Conservation (phyloP, 2,888 invertebrate genomes). For the Lasioglossum malachurum region DNA sequence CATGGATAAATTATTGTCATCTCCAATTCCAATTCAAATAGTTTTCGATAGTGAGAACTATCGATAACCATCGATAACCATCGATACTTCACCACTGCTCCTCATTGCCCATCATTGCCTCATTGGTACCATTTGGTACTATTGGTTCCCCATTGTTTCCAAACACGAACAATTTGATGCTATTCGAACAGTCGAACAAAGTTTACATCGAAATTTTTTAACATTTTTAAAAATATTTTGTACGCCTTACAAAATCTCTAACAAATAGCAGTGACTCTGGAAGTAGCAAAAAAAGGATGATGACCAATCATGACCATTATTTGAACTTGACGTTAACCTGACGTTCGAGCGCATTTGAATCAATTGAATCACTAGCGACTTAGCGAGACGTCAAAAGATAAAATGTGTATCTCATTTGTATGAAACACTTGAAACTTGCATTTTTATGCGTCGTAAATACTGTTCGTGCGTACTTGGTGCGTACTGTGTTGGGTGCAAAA, state of each 20-base stretch:
- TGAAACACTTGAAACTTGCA: slow-evolving; percentile 3
- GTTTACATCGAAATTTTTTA: neutral
- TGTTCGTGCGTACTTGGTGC: neutral
- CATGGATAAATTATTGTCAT: too few species aligned
- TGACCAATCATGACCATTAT: neutral
- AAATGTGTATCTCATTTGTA: slow-evolving; percentile 11
- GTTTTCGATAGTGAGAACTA: too few species aligned
- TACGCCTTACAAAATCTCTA: neutral
- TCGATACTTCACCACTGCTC: too few species aligned
- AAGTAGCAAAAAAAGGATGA: neutral
- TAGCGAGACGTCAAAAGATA: slow-evolving; percentile 19
- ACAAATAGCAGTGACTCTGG: neutral
- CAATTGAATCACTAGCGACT: neutral
- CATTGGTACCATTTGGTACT: too few species aligned
- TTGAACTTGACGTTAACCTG: neutral
- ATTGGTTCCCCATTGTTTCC: neutral
- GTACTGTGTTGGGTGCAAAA: neutral
- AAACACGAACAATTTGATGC: neutral
- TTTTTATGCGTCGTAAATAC: slow-evolving; percentile 16
- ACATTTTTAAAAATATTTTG: neutral
- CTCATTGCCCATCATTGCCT: too few species aligned
- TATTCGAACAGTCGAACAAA: neutral
- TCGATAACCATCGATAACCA: too few species aligned
- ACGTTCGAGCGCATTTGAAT: neutral
- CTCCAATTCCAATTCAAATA: too few species aligned